Evolutionary conservation across 2,113 vertebrate genomes (phyloP).

Genomic region (Serinus canaria): DNA sequence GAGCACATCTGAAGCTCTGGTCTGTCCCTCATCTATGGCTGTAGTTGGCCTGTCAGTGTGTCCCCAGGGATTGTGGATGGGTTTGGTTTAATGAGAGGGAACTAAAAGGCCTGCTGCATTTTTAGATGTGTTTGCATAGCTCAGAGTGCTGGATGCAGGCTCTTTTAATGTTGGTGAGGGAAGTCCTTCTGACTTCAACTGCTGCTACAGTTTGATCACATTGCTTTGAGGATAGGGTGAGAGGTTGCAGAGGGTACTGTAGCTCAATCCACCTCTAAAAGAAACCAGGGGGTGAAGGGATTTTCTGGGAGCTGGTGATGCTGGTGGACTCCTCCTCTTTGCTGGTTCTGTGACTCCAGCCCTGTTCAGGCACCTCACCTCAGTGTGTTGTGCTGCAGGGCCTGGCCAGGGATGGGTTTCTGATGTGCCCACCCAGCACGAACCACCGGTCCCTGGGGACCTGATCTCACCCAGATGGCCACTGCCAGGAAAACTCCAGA

Average conservation of each 20-base stretch:
- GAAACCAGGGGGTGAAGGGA: background rate
- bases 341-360: background rate
- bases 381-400: accelerated
- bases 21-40: background rate
- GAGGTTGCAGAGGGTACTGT: background rate
- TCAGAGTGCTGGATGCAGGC: background rate
- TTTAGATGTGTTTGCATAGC: background rate
- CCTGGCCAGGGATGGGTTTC: background rate
- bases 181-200: background rate
- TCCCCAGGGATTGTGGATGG: background rate
- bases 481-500: background rate
- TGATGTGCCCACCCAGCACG: accelerated
- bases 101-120: background rate
- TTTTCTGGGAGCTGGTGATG: background rate
- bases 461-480: background rate
- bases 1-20: background rate
- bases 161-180: background rate
- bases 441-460: background rate
- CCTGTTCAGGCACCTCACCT: background rate
- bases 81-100: background rate
- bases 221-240: accelerated
- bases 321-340: background rate
- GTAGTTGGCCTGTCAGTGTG: accelerated
- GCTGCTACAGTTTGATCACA: accelerated
- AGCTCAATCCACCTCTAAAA: background rate